Evolutionary conservation across 2,797 vertebrate genomes (phyloP).

Genomic region (Rhadinocentrus ornatus): DNA sequence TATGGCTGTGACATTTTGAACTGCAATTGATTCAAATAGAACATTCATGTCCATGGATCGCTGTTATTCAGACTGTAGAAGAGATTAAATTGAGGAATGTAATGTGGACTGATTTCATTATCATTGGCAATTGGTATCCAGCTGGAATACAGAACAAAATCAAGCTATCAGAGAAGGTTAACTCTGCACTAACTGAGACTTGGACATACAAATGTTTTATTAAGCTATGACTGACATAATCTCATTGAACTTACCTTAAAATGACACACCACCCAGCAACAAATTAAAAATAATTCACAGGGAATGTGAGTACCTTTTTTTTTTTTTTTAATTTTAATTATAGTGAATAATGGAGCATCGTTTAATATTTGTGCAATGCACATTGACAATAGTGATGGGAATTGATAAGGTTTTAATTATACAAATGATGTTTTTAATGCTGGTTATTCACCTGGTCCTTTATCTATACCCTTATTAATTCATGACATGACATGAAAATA

Average conservation of each 20-base stretch:
- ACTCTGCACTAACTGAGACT: slow-evolving; percentile 31
- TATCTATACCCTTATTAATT: neutral
- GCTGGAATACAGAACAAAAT: slow-evolving; percentile 54
- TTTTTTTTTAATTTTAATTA: neutral
- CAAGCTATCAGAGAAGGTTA: slow-evolving; percentile 61
- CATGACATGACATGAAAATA: neutral
- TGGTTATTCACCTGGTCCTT: neutral
- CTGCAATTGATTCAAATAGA: slow-evolving; percentile 72
- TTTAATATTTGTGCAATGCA: neutral
- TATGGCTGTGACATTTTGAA: slow-evolving; percentile 76
- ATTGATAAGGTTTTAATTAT: neutral
- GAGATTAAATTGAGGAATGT: slow-evolving; percentile 60
- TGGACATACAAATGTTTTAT: slow-evolving; percentile 55
- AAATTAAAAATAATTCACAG: slow-evolving; percentile 1
- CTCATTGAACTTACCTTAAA: slow-evolving; percentile 36
- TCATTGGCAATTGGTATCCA: slow-evolving; percentile 54
- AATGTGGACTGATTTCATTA: slow-evolving; percentile 71
- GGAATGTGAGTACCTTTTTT: neutral
- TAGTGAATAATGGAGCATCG: neutral
- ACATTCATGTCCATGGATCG: slow-evolving; percentile 66
- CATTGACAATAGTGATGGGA: neutral
- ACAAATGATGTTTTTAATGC: neutral
- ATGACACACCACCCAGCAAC: slow-evolving; percentile 13
- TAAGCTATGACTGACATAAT: slow-evolving; percentile 26
- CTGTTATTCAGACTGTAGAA: slow-evolving; percentile 60